phyloP scores from a whole-genome alignment of 2,888 invertebrate genomes.

The Subacronicta megacephala region DNA sequence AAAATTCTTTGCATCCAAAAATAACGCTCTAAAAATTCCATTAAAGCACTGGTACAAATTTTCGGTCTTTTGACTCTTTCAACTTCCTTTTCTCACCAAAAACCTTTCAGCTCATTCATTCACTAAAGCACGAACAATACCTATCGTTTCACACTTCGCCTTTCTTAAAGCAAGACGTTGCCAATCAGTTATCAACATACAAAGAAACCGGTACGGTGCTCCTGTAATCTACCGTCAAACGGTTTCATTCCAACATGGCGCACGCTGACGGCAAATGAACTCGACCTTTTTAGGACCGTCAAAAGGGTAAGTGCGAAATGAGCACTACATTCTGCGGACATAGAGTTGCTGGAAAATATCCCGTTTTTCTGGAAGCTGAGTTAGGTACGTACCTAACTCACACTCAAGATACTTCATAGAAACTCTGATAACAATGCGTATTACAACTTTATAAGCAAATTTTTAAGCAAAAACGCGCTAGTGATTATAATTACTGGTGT shows the following conservation, averaged over 20 bases:
- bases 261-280: constrained; percentile 73
- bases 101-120: constrained; percentile 3
- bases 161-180: constrained; percentile 16
- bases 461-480: too few relatives aligned
- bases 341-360: constrained; percentile 49
- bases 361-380: too few relatives aligned
- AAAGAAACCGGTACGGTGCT: constrained; percentile 62
- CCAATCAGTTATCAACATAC: constrained; percentile 70
- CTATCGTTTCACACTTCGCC: constrained; percentile 27
- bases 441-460: too few relatives aligned
- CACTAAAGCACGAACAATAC: constrained; percentile 4
- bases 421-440: too few relatives aligned
- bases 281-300: constrained; percentile 78
- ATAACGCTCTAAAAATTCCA: constrained; percentile 24
- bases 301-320: constrained; percentile 80
- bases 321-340: constrained; percentile 67
- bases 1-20: constrained; percentile 26
- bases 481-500: too few relatives aligned
- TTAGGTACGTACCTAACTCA: too few relatives aligned
- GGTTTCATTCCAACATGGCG: constrained; percentile 67
- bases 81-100: constrained; percentile 23
- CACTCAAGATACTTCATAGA: too few relatives aligned
- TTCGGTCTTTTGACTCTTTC: constrained; percentile 1
- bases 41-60: too few relatives aligned
- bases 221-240: constrained; percentile 64